phyloP scores from a whole-genome alignment of 2,113 vertebrate species.

The Sinocyclocheilus anshuiensis region DNA sequence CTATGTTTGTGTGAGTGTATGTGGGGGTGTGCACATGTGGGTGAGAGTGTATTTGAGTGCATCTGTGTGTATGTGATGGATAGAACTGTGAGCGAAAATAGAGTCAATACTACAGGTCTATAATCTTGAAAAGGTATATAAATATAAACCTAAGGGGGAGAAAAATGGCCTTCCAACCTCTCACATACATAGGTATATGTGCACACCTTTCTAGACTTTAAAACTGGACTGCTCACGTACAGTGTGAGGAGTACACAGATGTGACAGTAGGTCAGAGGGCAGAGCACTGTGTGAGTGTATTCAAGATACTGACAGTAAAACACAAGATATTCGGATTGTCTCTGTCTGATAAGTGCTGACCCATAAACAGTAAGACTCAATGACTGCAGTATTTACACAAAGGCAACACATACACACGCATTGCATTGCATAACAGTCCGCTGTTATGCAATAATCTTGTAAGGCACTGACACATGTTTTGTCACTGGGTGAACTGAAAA shows the following conservation, averaged over 20 bases:
- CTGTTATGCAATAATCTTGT: slow-evolving; percentile 7
- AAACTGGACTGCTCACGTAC: not conserved
- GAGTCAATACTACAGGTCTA: not conserved
- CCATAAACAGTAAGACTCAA: not conserved
- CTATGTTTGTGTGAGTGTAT: slow-evolving; percentile 31
- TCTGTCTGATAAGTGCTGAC: not conserved
- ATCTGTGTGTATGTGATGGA: slow-evolving; percentile 7
- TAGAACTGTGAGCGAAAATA: slow-evolving; percentile 1
- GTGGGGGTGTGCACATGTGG: slow-evolving; percentile 10
- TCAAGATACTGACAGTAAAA: too few species aligned
- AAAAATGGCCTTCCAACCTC: not conserved
- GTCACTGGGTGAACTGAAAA: not conserved
- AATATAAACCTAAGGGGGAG: not conserved
- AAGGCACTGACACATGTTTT: not conserved
- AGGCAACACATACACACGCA: not conserved
- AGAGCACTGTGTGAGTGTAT: not conserved
- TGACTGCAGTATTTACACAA: not conserved
- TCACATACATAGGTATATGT: not conserved
- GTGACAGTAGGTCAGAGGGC: not conserved
- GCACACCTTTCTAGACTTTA: not conserved
- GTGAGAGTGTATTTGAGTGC: slow-evolving; percentile 19
- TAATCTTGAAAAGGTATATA: slow-evolving; percentile 3
- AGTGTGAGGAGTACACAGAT: not conserved
- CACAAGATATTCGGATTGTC: not conserved
- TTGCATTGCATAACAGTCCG: not conserved